These are phyloP conservation scores for Pogonophryne albipinna DNA, from an alignment of 2,797 vertebrate species.

Conservation along the genomic window DNA sequence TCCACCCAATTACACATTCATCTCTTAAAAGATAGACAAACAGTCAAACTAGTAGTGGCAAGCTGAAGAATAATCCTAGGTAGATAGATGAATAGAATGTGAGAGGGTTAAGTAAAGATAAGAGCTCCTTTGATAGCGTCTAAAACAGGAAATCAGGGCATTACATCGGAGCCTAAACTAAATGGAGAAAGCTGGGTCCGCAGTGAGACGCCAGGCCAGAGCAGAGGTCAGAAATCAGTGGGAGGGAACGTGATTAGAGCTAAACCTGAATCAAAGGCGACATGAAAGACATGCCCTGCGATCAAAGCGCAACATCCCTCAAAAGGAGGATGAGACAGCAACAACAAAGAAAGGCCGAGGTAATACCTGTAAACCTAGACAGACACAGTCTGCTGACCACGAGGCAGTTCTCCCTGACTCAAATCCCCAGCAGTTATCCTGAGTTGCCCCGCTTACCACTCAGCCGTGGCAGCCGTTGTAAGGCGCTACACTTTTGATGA, in stretches of 20 bases:
- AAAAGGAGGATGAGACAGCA: constrained; percentile 34
- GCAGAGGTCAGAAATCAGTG: constrained; percentile 26
- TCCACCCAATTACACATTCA: not conserved
- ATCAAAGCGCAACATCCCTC: constrained; percentile 59
- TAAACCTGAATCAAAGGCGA: constrained; percentile 58
- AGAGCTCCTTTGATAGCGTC: not conserved
- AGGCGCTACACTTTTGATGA: constrained; percentile 44
- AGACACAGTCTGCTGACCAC: constrained; percentile 58
- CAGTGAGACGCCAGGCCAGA: constrained; percentile 7
- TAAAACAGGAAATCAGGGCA: not conserved
- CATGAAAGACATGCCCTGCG: constrained; percentile 39
- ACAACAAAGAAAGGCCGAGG: constrained; percentile 1
- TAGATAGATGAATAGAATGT: not conserved
- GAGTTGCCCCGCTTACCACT: constrained; percentile 47
- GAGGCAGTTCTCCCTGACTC: constrained; percentile 30
- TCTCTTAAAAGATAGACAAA: not conserved
- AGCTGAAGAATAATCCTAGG: not conserved
- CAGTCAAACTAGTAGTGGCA: not conserved
- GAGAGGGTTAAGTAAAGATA: not conserved
- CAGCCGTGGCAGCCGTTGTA: constrained; percentile 31
- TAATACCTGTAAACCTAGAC: constrained; percentile 50
- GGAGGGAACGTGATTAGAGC: constrained; percentile 39
- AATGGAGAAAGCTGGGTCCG: constrained; percentile 27
- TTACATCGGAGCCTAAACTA: constrained; percentile 8
- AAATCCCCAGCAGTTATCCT: constrained; percentile 36